Evolutionary conservation across 2,888 invertebrate genomes (phyloP), one percentile per base, ranked within the genome.

Genomic region (Patella pellucida): DNA sequence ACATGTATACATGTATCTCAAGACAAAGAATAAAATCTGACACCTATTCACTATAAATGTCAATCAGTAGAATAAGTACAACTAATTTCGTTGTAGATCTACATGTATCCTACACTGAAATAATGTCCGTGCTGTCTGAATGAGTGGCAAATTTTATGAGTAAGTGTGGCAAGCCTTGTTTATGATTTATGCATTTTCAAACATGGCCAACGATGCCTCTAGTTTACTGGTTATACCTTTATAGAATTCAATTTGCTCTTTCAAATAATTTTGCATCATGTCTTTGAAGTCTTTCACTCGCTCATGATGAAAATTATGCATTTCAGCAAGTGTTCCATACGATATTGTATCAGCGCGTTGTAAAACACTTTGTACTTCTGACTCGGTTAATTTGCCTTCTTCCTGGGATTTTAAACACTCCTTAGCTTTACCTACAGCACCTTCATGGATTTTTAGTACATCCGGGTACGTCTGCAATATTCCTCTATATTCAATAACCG

Each of bases 401-500:
- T 94, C 93, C 74, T 92, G 94, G 85, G 95, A 92, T 85, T 95
- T 94, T 89, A 96, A 96, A 89, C 96, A 96, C 85, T 98, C 98
- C 85, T 95, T 94, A 81, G 95, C 94, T 90, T 97, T 98, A 85
- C 96, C 95, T 82, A 97, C 94, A 1, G 96, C 95, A 69, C 86
- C 88, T 88, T 96, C 97, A 89, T 98, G 97, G 83, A 97, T 82
- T 82, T 86, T 94, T 76, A 98, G 92, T 73, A 96, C 95, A 85
- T 98, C 98, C 0, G 99, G 98, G 88, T 97, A 96, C 78, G 94
- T 94, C 76, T 94, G 94, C 12, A 98, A 94, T 74, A 98, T 94
- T 73, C 99, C 98, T 91, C 96, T 96, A 92, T 98, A 98, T 84
- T 98, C 95, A 89, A 97, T 97, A 82, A 99, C 93, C 84, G 95